Evolutionary conservation across 1,140 invertebrate genomes (phyloP), one percentile per base, ranked within the genome.

Genomic region (Chironomus tepperi): DNA sequence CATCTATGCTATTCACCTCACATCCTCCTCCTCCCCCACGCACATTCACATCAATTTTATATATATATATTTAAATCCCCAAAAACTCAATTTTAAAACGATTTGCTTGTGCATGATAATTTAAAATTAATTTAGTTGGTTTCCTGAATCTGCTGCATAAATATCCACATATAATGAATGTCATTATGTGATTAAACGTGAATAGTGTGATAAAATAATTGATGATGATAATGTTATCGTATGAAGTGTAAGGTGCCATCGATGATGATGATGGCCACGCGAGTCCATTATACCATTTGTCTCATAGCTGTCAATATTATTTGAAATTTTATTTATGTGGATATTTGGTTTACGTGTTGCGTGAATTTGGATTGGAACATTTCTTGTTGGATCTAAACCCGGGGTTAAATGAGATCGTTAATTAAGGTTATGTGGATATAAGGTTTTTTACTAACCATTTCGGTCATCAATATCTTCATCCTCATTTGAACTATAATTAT

Each of bases 151-250:
- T 70, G 65, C 7, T 70, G 65, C 18, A 1, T 18, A 18, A 70
- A 18, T 57, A 15, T 57, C 12, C 47, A 57, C 16, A 70, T 21
- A 70, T 19, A 70, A 70, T 70, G 65, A 70, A 70, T 19, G 16
- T 70, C 65, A 70, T 70, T 70, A 70, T 70, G 65, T 70, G 16
- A 21, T 70, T 70, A 70, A 19, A 70, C 18, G 65, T 19, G 65
- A 70, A 70, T 70, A 70, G 65, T 21, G 19, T 70, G 65, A 70
- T 19, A 18, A 70, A 70, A 70, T 70, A 70, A 70, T 70, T 70
- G 19, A 70, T 70, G 19, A 70, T 10, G 18, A 70, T 18, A 21
- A 70, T 8, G 16, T 18, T 8, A 70, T 70, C 3, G 8, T 18
- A 18, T 70, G 16, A 70, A 70, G 65, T 70, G 16, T 10, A 21